phyloP scores from a whole-genome alignment of 2,113 vertebrate genomes.

The Reinhardtius hippoglossoides region DNA sequence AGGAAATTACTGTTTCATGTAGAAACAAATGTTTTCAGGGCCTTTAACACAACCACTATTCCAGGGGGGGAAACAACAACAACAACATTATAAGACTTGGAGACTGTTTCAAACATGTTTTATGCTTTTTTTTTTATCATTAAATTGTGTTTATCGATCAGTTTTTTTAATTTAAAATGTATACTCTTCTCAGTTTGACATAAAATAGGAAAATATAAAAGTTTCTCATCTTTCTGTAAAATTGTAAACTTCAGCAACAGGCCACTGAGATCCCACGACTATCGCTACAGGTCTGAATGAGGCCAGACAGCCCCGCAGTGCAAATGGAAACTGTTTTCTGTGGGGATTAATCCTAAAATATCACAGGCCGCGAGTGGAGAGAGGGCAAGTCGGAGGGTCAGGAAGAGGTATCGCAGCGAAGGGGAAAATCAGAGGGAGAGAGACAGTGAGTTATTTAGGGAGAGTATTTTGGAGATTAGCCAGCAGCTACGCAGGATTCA shows the following conservation, averaged over 20 bases:
- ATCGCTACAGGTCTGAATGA: conserved; percentile 42
- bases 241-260: not conserved
- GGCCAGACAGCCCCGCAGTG: conserved; percentile 38
- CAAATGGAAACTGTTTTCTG: conserved; percentile 75
- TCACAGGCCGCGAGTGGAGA: conserved; percentile 54
- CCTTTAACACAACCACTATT: too few species aligned
- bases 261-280: not conserved
- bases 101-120: too few species aligned
- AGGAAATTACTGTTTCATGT: not conserved
- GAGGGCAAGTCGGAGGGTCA: conserved; percentile 68
- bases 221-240: not conserved
- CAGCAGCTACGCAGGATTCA: conserved; percentile 72
- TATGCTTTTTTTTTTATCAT: too few species aligned
- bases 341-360: conserved; percentile 77
- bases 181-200: not conserved
- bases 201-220: not conserved
- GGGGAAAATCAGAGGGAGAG: conserved; percentile 53
- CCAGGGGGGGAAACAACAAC: too few species aligned
- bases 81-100: not conserved
- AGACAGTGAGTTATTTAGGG: conserved; percentile 78
- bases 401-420: conserved; percentile 52
- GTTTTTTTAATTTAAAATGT: too few species aligned
- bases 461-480: conserved; percentile 75
- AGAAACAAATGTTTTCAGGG: not conserved
- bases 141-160: too few species aligned